Percentiles rank a stretch among this genome's conserved stretches.
phyloP scores from a whole-genome alignment of 2,113 vertebrate genomes.

The Meleagris gallopavo region DNA sequence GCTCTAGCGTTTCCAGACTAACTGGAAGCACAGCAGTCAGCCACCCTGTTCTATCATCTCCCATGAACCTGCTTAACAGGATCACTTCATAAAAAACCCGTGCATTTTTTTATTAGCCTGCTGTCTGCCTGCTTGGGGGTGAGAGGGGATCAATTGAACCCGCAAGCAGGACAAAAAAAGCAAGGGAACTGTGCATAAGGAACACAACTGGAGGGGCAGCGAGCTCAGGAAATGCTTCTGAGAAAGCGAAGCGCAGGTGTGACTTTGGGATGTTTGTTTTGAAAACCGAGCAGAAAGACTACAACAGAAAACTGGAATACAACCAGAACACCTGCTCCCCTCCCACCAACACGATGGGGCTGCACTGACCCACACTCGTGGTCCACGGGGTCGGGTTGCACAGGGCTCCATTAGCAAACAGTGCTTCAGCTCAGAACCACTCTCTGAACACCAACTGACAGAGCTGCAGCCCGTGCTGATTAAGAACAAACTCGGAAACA shows the following conservation, averaged over 20 bases:
- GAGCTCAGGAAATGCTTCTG: neutral
- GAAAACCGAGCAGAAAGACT: rapidly evolving
- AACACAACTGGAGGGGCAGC: too few species aligned
- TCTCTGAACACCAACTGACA: neutral
- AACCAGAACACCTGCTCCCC: neutral
- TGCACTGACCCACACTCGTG: rapidly evolving
- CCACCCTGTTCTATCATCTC: neutral
- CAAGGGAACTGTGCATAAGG: rapidly evolving
- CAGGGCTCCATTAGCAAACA: rapidly evolving
- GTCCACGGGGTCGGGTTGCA: neutral
- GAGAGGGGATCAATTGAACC: neutral
- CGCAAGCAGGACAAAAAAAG: neutral
- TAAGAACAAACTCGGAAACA: neutral
- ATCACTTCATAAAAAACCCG: rapidly evolving
- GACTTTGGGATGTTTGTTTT: rapidly evolving
- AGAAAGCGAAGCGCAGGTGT: rapidly evolving
- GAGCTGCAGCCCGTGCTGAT: neutral
- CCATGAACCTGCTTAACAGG: neutral
- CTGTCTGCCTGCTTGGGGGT: neutral
- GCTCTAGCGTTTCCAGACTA: neutral
- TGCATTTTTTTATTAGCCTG: neutral
- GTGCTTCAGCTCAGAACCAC: neutral
- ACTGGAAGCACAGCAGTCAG: neutral
- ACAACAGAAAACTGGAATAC: neutral
- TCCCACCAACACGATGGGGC: neutral